Percentiles rank a stretch among this genome's conserved stretches.
phyloP scores from a whole-genome alignment of 1,140 invertebrate species.

The Drosophila lini region DNA sequence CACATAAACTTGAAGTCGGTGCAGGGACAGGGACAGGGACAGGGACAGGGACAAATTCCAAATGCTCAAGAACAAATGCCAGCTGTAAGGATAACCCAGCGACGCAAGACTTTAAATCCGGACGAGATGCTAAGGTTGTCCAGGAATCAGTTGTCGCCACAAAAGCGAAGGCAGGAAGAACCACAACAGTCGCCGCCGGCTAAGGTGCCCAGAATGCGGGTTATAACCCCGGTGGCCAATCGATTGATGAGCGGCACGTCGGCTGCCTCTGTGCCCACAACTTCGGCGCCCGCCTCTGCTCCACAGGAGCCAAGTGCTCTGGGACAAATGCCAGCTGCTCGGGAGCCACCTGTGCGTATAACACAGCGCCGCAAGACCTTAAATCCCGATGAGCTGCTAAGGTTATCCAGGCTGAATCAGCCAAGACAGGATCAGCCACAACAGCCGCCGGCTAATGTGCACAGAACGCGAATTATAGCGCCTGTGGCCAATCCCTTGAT shows the following conservation, averaged over 20 bases:
- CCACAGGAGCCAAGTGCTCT: background rate
- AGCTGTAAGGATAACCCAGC: slow-evolving; percentile 2
- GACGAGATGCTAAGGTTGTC: background rate
- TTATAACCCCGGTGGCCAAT: background rate
- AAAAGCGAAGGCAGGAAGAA: background rate
- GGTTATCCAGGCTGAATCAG: background rate
- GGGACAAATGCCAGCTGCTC: background rate
- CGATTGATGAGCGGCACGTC: background rate
- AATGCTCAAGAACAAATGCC: background rate
- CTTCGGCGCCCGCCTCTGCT: background rate
- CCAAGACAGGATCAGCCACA: background rate
- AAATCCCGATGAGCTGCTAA: background rate
- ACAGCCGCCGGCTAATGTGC: background rate
- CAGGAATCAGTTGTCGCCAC: background rate
- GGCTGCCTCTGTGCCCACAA: background rate
- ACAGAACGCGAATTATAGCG: too few relatives aligned
- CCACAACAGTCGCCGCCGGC: background rate
- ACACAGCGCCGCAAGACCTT: slow-evolving; percentile 18
- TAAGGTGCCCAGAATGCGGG: background rate
- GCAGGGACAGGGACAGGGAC: background rate
- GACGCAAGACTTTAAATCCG: slow-evolving; percentile 41
- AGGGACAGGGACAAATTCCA: background rate
- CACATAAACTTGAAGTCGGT: slow-evolving; percentile 21
- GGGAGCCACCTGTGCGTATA: background rate
- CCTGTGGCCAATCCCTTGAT: background rate